Evolutionary conservation across 2,113 vertebrate genomes (phyloP).

Genomic region (Perca schrenkii): DNA sequence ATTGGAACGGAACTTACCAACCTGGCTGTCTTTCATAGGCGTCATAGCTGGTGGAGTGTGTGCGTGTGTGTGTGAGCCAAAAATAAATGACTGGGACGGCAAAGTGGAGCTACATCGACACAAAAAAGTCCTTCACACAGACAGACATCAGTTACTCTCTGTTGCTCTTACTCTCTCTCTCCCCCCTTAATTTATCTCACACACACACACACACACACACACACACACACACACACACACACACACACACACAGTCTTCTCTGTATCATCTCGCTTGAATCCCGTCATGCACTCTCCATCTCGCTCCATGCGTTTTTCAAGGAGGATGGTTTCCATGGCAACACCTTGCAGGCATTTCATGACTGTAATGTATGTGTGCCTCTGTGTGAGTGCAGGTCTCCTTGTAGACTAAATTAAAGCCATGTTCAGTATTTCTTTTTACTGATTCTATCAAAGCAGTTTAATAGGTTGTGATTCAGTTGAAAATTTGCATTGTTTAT

Average conservation of each 20-base stretch:
- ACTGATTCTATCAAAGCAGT: not conserved
- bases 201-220: conserved; percentile 7
- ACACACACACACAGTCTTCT: not conserved
- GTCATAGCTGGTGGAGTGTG: conserved; percentile 24
- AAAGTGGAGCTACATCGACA: not conserved
- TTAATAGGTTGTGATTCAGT: not conserved
- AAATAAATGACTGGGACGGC: conserved; percentile 39
- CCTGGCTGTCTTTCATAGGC: conserved; percentile 22
- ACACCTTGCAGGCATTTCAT: conserved; percentile 51
- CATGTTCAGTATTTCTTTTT: not conserved
- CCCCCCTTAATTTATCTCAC: not conserved
- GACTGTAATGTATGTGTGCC: conserved; percentile 16
- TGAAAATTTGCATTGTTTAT: not conserved
- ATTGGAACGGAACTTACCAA: conserved; percentile 11
- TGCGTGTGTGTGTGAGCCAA: conserved; percentile 5
- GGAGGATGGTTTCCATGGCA: conserved; percentile 68
- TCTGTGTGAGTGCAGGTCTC: not conserved
- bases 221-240: not conserved
- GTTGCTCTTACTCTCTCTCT: not conserved
- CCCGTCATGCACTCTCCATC: conserved; percentile 1
- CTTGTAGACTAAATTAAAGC: conserved; percentile 16
- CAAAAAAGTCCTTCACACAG: not conserved
- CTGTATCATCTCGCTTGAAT: not conserved
- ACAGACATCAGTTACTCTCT: conserved; percentile 2
- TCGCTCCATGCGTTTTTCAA: conserved; percentile 2